Evolutionary conservation across 2,888 invertebrate genomes (phyloP), one percentile per base, ranked within the genome.

Genomic region (Ctena decussata): DNA sequence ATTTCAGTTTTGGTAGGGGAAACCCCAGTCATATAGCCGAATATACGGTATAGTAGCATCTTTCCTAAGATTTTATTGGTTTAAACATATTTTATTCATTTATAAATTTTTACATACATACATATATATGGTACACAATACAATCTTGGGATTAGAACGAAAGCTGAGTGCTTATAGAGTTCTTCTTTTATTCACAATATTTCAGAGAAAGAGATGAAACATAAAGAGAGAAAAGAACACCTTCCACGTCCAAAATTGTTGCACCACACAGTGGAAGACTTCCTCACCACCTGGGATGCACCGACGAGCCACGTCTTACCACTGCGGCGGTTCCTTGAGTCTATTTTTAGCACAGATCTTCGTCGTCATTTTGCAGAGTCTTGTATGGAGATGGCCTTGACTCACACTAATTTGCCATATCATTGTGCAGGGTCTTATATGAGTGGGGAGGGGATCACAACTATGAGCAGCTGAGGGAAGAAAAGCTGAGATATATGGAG

Each of bases 251-350:
- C 96, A 1, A 89, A 90, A 12, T 85, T 90, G 1, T 78, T 96
- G 12, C 96, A 96, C 87, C 96, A 96, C 90, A 93, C 96, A 5
- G 93, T 96, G 18, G 96, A 96, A 90, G 96, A 96, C 87, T 96
- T 96, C 90, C 93, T 96, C 11, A 96, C 96, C 0, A 80, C 87
- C 0, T 96, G 96, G 96, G 95, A 95, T 72, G 95, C 93, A 0
- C 94, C 94, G 0, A 80, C 84, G 24, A 94, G 94, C 53, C 96
- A 96, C 89, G 87, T 96, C 57, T 91, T 95, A 21, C 96, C 96
- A 0, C 92, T 96, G 3, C 86, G 96, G n/a, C 91, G 93, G 12
- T 94, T 92, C 83, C 70, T 94, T 15, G 94, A 94, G 86, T 89
- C 90, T 53, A 85, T 92, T 30, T 74, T 94, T 0, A 86, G 88